A percentile compares a stretch with the other conserved stretches of the same genome.
phyloP scores from a whole-genome alignment of 2,888 invertebrate species.

The Xylota segnis region DNA sequence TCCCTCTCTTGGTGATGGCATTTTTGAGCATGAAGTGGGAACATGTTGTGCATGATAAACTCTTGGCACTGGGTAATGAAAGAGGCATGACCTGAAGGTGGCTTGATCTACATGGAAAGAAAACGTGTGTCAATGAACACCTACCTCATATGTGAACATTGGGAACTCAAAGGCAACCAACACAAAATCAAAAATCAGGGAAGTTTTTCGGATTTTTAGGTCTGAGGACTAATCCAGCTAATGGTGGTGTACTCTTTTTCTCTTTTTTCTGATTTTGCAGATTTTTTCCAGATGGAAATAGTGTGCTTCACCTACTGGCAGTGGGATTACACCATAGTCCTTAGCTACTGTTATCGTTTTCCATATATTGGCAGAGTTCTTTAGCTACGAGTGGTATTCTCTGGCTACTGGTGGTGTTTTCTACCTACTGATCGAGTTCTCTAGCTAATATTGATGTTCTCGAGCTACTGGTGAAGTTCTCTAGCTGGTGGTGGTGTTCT shows the following conservation, averaged over 20 bases:
- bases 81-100: conserved; percentile 30
- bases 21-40: conserved; percentile 31
- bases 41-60: conserved; percentile 54
- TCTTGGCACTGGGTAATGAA: conserved; percentile 60
- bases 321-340: too few species aligned
- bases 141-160: not conserved
- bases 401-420: too few species aligned
- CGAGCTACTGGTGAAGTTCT: not conserved
- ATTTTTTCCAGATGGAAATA: too few species aligned
- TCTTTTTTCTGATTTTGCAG: too few species aligned
- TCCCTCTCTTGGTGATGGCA: conserved; percentile 47
- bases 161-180: not conserved
- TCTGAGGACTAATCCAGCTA: not conserved
- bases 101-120: conserved; percentile 32
- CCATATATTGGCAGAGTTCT: too few species aligned
- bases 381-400: too few species aligned
- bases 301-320: too few species aligned
- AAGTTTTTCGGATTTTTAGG: not conserved
- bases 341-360: too few species aligned
- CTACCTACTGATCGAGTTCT: too few species aligned
- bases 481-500: not conserved
- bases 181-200: not conserved
- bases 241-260: not conserved
- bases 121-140: not conserved
- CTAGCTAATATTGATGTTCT: too few species aligned